A percentile compares a stretch with the other conserved stretches of the same genome.
Evolutionary conservation across 2,113 vertebrate species (phyloP).

Genomic region (Chionomys nivalis): DNA sequence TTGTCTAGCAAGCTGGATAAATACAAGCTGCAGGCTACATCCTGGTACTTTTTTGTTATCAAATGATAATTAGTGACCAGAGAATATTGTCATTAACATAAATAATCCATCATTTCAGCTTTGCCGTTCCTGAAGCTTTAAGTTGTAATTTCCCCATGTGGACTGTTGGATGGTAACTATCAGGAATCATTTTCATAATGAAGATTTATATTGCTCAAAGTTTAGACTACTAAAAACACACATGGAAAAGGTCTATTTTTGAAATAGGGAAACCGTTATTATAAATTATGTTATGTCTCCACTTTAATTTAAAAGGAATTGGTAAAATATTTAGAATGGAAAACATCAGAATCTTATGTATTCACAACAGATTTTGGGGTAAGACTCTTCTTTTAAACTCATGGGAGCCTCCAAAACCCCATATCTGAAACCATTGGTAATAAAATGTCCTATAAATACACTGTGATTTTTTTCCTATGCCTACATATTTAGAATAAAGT

Average conservation of each 20-base stretch:
- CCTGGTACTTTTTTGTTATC: slow-evolving; percentile 77
- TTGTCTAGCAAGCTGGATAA: slow-evolving; percentile 79
- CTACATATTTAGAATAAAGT: background rate
- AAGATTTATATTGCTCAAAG: background rate
- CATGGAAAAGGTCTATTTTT: background rate
- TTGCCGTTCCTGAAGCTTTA: slow-evolving; percentile 62
- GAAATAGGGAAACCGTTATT: background rate
- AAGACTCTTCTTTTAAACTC: background rate
- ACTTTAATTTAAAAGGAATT: slow-evolving; percentile 27
- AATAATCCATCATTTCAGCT: slow-evolving; percentile 73
- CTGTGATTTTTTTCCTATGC: background rate
- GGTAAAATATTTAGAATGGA: background rate
- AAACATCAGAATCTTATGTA: background rate
- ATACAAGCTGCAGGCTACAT: slow-evolving; percentile 73
- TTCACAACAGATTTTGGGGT: background rate
- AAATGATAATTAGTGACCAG: slow-evolving; percentile 75
- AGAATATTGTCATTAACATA: slow-evolving; percentile 73
- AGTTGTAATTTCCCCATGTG: background rate
- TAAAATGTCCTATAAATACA: too few relatives aligned
- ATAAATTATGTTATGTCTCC: background rate
- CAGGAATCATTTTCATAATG: background rate
- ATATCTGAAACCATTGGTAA: background rate
- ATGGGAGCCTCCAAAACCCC: background rate
- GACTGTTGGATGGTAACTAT: slow-evolving; percentile 47
- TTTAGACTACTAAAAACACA: background rate